A percentile compares a stretch with the other conserved stretches of the same genome.
These are phyloP conservation scores for Probosciger aterrimus DNA, from an alignment of 2,113 vertebrate genomes.

Conservation along the genomic window DNA sequence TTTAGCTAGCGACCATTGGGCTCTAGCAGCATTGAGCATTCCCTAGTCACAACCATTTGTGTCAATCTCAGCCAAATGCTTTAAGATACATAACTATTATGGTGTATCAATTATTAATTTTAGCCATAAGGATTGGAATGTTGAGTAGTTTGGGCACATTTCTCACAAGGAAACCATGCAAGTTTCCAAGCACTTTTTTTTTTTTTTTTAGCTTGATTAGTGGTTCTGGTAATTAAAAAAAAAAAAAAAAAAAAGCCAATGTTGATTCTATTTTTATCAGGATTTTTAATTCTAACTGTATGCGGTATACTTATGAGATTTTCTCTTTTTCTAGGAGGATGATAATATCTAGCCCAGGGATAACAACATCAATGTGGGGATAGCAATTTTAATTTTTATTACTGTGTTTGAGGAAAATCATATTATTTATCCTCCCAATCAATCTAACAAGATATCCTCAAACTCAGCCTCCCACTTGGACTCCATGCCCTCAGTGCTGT, in stretches of 20 bases:
- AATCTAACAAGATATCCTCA: fast-evolving
- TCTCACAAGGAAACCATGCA: neutral
- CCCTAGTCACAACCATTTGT: neutral
- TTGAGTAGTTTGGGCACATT: neutral
- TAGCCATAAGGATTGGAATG: neutral
- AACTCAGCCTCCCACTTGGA: neutral
- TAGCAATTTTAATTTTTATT: neutral
- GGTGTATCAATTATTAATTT: neutral
- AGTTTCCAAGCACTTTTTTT: neutral
- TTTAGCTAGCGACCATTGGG: neutral
- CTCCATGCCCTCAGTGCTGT: fast-evolving
- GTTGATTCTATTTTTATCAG: neutral
- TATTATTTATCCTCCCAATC: neutral
- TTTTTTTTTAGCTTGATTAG: neutral
- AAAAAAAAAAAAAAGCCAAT: neutral
- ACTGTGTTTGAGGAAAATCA: neutral
- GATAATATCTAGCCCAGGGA: neutral
- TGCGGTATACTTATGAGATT: neutral
- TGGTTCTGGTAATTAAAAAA: neutral
- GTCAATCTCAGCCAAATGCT: neutral
- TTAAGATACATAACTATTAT: neutral
- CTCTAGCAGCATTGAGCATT: neutral
- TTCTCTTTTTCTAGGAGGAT: neutral
- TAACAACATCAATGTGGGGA: neutral
- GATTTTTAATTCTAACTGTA: neutral